Conservation (phyloP, 2,113 vertebrate species). For the Salvelinus sp. region DNA sequence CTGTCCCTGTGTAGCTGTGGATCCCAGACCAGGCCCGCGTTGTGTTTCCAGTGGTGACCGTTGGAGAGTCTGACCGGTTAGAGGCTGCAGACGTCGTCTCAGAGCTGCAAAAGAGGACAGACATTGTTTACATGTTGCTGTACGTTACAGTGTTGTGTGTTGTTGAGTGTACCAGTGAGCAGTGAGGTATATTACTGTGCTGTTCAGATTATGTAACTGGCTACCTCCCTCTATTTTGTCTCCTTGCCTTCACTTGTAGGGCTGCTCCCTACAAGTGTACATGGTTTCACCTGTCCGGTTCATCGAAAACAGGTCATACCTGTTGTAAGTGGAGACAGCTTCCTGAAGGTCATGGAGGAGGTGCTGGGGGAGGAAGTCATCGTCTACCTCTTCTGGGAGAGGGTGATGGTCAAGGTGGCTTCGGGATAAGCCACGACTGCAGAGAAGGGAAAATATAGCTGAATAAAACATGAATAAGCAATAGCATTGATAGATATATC, state of each 20-base stretch:
- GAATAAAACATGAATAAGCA: neutral
- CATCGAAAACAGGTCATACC: slow-evolving; percentile 43
- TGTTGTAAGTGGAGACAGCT: slow-evolving; percentile 60
- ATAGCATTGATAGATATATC: neutral
- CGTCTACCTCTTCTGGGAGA: slow-evolving; percentile 80
- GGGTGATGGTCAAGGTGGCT: slow-evolving; percentile 82
- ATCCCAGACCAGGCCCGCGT: slow-evolving; percentile 77
- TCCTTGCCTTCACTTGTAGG: slow-evolving; percentile 50
- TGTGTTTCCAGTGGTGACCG: slow-evolving; percentile 73
- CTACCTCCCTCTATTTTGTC: neutral
- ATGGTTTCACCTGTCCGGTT: neutral
- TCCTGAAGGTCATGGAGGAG: slow-evolving; percentile 68
- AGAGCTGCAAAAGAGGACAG: slow-evolving; percentile 43
- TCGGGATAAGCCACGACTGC: slow-evolving; percentile 81
- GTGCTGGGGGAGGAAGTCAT: slow-evolving; percentile 57
- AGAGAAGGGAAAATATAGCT: slow-evolving; percentile 18
- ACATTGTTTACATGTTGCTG: neutral
- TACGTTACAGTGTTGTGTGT: no score
- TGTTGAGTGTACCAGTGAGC: no score
- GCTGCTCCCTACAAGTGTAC: slow-evolving; percentile 35
- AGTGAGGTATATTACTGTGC: no score
- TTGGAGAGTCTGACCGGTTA: slow-evolving; percentile 69
- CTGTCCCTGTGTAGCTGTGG: slow-evolving; percentile 81
- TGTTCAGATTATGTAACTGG: neutral
- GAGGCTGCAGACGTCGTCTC: slow-evolving; percentile 77